phyloP scores from a whole-genome alignment of 2,113 vertebrate species.

The Hypanus sabinus region DNA sequence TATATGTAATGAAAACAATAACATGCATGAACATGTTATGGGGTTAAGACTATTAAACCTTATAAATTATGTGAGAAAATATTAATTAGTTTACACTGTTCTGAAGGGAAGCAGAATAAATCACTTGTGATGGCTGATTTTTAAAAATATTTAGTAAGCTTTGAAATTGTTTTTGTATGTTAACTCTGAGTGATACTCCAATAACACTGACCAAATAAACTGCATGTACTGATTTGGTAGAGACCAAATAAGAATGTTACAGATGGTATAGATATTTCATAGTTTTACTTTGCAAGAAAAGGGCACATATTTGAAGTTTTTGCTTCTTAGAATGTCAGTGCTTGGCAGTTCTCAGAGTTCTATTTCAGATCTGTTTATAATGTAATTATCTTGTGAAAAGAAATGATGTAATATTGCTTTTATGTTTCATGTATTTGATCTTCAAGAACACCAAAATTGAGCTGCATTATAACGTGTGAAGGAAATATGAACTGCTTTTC shows the following conservation, averaged over 20 bases:
- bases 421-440: not conserved
- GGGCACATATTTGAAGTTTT: not conserved
- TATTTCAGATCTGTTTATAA: not conserved
- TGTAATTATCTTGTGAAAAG: not conserved
- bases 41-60: not conserved
- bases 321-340: not conserved
- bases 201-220: not conserved
- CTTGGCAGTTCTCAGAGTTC: not conserved
- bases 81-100: not conserved
- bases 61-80: not conserved
- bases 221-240: not conserved
- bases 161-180: not conserved
- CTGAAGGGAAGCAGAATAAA: not conserved
- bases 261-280: not conserved
- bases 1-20: not conserved
- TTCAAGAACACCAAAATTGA: not conserved
- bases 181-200: not conserved
- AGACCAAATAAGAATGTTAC: not conserved
- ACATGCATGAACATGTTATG: not conserved
- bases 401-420: not conserved
- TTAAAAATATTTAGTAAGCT: not conserved
- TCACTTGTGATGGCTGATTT: not conserved
- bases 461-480: not conserved
- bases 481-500: not conserved
- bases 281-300: not conserved